Evolutionary conservation across 2,888 invertebrate species (phyloP).

Genomic region (Cheilosia vulpina): DNA sequence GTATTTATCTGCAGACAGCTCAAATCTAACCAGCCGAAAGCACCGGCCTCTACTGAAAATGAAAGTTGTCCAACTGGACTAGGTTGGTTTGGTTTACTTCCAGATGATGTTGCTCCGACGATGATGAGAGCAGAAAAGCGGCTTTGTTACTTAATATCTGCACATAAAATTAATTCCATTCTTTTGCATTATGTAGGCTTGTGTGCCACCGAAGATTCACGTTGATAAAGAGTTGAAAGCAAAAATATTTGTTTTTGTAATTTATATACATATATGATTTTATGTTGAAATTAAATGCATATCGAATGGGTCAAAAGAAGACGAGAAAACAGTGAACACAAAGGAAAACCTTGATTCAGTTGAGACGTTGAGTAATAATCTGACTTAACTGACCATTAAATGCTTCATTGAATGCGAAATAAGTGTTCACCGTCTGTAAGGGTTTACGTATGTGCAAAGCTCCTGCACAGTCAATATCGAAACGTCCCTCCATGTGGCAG

Average conservation of each 20-base stretch:
- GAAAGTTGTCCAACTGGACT: slow-evolving; percentile 71
- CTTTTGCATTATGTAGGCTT: slow-evolving; percentile 1
- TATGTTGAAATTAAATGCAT: slow-evolving; percentile 51
- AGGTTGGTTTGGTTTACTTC: slow-evolving; percentile 55
- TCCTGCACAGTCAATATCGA: not conserved
- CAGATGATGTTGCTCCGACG: slow-evolving; percentile 16
- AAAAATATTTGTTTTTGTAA: slow-evolving; percentile 5
- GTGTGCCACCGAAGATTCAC: not conserved
- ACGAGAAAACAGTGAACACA: slow-evolving; percentile 40
- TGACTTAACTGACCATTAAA: slow-evolving; percentile 64
- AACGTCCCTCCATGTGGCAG: slow-evolving; percentile 34
- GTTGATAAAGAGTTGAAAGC: not conserved
- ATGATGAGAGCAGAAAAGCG: slow-evolving; percentile 50
- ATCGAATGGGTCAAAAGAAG: slow-evolving; percentile 11
- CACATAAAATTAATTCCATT: slow-evolving; percentile 50
- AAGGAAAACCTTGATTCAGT: slow-evolving; percentile 71
- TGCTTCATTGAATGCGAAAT: slow-evolving; percentile 72
- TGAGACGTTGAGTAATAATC: slow-evolving; percentile 66
- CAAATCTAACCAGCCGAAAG: not conserved
- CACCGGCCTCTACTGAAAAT: slow-evolving; percentile 67
- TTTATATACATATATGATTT: slow-evolving; percentile 24
- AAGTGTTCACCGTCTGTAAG: slow-evolving; percentile 20
- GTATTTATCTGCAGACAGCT: slow-evolving; percentile 29
- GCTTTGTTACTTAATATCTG: slow-evolving; percentile 48
- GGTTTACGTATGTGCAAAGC: slow-evolving; percentile 4